These are phyloP conservation scores for Heptranchias perlo DNA, from an alignment of 2,113 vertebrate genomes.

Conservation along the genomic window DNA sequence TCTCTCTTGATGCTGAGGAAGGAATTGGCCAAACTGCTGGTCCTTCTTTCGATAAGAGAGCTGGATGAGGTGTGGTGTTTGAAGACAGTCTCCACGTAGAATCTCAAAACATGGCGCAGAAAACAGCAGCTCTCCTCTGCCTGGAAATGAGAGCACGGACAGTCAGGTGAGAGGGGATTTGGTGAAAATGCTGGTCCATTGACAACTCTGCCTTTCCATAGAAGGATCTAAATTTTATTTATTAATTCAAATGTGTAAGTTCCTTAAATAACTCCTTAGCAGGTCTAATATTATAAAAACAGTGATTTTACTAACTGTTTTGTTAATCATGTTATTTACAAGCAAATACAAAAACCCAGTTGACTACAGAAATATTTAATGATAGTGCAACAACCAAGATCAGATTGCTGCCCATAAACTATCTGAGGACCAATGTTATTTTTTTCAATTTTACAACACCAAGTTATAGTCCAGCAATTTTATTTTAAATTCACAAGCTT, in stretches of 20 bases:
- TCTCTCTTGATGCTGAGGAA: slow-evolving; percentile 67
- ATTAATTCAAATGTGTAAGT: neutral
- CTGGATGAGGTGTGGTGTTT: slow-evolving; percentile 56
- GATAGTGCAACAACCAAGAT: neutral
- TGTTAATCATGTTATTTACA: neutral
- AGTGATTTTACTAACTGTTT: neutral
- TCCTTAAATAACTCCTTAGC: neutral
- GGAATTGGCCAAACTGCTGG: slow-evolving; percentile 69
- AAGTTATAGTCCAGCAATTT: too few species aligned
- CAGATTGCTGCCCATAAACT: neutral
- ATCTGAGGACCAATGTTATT: neutral
- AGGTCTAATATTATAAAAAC: neutral
- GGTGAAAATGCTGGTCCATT: neutral
- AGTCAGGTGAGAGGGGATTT: neutral
- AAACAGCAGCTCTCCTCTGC: slow-evolving; percentile 73
- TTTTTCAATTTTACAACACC: too few species aligned
- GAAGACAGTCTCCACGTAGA: slow-evolving; percentile 84
- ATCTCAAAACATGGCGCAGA: slow-evolving; percentile 64
- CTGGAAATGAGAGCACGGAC: slow-evolving; percentile 47
- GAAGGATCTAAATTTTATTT: neutral
- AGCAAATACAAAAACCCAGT: neutral
- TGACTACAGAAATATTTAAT: neutral
- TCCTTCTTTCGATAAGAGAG: slow-evolving; percentile 51
- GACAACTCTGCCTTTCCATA: neutral
- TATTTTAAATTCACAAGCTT: too few species aligned